These are phyloP conservation scores for Willisornis vidua DNA, from an alignment of 2,113 vertebrate species.

Conservation along the genomic window DNA sequence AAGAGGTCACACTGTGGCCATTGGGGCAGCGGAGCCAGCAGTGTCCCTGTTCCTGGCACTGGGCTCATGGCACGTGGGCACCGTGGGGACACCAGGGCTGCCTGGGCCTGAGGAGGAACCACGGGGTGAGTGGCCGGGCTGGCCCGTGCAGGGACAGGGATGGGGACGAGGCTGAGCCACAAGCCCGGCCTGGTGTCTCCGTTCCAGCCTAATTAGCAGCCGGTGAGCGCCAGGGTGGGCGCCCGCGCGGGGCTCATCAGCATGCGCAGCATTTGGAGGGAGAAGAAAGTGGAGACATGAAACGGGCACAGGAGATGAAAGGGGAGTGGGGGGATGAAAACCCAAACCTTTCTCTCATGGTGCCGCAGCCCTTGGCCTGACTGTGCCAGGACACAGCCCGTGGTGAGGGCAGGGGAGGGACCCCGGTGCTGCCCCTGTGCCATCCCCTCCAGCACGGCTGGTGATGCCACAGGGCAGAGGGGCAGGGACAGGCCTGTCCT, in stretches of 20 bases:
- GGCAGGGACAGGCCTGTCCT: accelerated
- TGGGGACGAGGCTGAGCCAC: accelerated
- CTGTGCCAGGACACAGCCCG: accelerated
- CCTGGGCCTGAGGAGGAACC: accelerated
- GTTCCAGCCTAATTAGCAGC: conserved; percentile 15
- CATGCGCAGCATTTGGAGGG: conserved; percentile 49
- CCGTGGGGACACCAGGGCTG: accelerated
- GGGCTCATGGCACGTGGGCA: accelerated
- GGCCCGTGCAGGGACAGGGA: accelerated
- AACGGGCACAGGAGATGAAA: conserved; percentile 59
- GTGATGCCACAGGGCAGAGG: not conserved
- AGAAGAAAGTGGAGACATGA: conserved; percentile 70
- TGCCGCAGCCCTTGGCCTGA: accelerated
- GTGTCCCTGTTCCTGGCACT: accelerated
- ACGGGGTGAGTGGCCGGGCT: accelerated
- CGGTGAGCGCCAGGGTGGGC: not conserved
- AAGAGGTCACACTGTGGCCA: accelerated
- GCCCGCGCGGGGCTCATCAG: conserved; percentile 42
- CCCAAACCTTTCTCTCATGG: not conserved
- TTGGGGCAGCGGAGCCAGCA: accelerated
- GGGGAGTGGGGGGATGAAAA: conserved; percentile 32
- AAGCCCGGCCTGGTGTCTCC: not conserved
- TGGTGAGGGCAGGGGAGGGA: not conserved
- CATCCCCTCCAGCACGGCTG: accelerated
- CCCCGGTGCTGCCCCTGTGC: accelerated